These are phyloP conservation scores for Parochlus steinenii DNA, from an alignment of 2,888 invertebrate species.

Conservation along the genomic window DNA sequence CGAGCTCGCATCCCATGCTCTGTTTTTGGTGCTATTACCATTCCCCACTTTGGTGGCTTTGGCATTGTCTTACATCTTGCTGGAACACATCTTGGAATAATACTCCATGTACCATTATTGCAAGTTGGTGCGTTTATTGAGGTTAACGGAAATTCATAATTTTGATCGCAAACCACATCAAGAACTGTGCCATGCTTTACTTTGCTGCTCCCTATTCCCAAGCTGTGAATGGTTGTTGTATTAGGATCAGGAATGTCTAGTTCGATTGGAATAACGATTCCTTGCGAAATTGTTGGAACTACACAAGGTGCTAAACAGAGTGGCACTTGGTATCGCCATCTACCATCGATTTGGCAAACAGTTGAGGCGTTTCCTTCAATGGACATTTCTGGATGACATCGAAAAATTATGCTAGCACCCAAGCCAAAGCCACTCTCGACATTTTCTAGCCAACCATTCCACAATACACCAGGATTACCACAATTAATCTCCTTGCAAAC, in stretches of 20 bases:
- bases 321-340: conserved; percentile 67
- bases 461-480: conserved; percentile 80
- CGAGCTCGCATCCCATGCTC: conserved; percentile 91
- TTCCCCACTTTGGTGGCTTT: conserved; percentile 73
- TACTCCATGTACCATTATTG: conserved; percentile 91
- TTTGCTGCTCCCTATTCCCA: conserved; percentile 36
- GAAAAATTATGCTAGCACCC: conserved; percentile 82
- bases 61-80: conserved; percentile 76
- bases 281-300: conserved; percentile 74
- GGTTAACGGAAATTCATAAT: conserved; percentile 67
- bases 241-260: conserved; percentile 23
- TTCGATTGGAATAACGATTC: conserved; percentile 46
- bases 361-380: conserved; percentile 77
- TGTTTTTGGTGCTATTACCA: conserved; percentile 94
- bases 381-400: conserved; percentile 83
- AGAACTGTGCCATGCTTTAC: conserved; percentile 48
- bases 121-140: conserved; percentile 65
- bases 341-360: conserved; percentile 85
- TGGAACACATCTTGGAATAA: conserved; percentile 70
- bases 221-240: conserved; percentile 20
- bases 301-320: conserved; percentile 67
- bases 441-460: conserved; percentile 92
- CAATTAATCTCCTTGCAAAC: conserved; percentile 96
- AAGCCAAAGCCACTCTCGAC: conserved; percentile 77
- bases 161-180: conserved; percentile 64